These are phyloP conservation scores for Chloromyia formosa DNA, from an alignment of 2,888 invertebrate genomes.

Conservation along the genomic window DNA sequence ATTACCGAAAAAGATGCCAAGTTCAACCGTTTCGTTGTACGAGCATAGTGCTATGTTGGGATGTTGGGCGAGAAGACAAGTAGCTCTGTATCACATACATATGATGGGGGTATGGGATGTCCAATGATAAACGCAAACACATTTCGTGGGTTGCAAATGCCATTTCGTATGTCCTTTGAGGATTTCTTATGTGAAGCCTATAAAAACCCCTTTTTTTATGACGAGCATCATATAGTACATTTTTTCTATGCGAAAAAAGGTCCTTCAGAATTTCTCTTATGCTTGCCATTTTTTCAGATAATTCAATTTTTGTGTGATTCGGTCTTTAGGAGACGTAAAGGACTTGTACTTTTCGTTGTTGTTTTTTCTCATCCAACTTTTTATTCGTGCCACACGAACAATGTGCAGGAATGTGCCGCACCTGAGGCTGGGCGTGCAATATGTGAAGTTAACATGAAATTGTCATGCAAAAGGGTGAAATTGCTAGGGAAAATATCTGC, in stretches of 20 bases:
- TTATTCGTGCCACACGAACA: background rate
- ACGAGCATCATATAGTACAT: background rate
- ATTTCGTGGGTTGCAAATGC: background rate
- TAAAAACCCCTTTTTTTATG: conserved; percentile 15
- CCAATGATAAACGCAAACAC: conserved; percentile 19
- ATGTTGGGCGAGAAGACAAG: too few relatives aligned
- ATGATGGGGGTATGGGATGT: background rate
- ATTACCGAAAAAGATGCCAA: background rate
- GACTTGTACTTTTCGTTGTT: background rate
- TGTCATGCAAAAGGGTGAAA: conserved; percentile 21
- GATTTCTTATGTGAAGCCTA: background rate
- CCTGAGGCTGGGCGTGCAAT: conserved; percentile 10
- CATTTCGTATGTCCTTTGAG: conserved; percentile 2
- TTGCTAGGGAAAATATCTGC: background rate
- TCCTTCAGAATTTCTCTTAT: background rate
- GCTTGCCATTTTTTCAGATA: conserved; percentile 9
- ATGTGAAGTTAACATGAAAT: conserved; percentile 8
- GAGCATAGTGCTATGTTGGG: too few relatives aligned
- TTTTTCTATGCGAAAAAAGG: background rate
- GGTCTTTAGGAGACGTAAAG: conserved; percentile 10
- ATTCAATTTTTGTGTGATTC: conserved; percentile 23
- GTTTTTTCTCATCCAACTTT: background rate
- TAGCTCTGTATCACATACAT: background rate
- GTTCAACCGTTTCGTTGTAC: background rate
- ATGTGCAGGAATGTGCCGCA: background rate